These are phyloP conservation scores for Xerus rutilus DNA, from an alignment of 2,797 vertebrate species.

Conservation along the genomic window DNA sequence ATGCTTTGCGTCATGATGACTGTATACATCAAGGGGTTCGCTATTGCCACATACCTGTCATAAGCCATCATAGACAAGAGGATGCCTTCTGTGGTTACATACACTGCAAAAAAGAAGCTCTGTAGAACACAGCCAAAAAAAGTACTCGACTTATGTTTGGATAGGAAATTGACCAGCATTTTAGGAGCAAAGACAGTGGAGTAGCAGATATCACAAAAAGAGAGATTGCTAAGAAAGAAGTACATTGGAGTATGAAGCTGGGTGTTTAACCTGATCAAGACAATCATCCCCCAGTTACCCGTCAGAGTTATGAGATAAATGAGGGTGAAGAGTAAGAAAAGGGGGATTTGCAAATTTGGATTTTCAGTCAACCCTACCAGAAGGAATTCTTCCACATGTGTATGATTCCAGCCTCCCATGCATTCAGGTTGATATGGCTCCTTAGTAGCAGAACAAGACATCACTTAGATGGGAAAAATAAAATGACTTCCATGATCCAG, in stretches of 20 bases:
- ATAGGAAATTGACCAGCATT: conserved; percentile 73
- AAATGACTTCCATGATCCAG: neutral
- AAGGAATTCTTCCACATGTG: conserved; percentile 66
- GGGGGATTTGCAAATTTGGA: conserved; percentile 58
- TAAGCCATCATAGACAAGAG: conserved; percentile 81
- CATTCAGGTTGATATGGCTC: fast-evolving
- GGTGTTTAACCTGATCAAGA: conserved; percentile 65
- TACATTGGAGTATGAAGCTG: conserved; percentile 82
- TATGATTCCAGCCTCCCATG: conserved; percentile 42
- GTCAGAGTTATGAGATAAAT: conserved; percentile 76
- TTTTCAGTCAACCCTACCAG: conserved; percentile 78
- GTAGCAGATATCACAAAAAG: conserved; percentile 81
- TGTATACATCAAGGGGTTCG: conserved; percentile 74
- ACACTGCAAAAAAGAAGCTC: conserved; percentile 77
- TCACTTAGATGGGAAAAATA: neutral
- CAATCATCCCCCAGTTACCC: conserved; percentile 79
- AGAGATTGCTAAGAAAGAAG: conserved; percentile 83
- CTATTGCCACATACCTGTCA: conserved; percentile 77
- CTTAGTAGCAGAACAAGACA: neutral
- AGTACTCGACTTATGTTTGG: conserved; percentile 62
- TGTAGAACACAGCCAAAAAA: conserved; percentile 78
- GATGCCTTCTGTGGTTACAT: conserved; percentile 74
- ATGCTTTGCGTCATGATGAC: conserved; percentile 67
- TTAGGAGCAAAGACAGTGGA: conserved; percentile 80
- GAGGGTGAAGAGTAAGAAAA: conserved; percentile 72